Evolutionary conservation across 2,113 vertebrate genomes (phyloP).

Genomic region (Burhinus bistriatus): DNA sequence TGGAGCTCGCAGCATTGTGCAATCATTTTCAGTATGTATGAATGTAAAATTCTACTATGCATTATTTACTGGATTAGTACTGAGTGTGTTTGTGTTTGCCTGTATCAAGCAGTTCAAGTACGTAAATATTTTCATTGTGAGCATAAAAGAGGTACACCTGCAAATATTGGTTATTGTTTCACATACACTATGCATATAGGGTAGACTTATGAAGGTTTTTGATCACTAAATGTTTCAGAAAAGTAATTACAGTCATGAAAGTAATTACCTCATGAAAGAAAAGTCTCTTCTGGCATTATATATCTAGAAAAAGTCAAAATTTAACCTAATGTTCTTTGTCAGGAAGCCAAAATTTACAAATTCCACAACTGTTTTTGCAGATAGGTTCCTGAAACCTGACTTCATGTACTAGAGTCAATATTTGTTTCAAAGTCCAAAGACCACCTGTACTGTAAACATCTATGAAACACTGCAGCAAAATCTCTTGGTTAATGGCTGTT

Average conservation of each 20-base stretch:
- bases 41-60: neutral
- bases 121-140: neutral
- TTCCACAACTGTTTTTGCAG: constrained; percentile 34
- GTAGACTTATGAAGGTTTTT: neutral
- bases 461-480: constrained; percentile 9
- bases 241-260: neutral
- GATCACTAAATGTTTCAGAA: neutral
- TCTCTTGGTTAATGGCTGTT: constrained; percentile 24
- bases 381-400: constrained; percentile 27
- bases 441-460: constrained; percentile 55
- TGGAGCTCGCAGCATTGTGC: neutral
- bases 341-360: constrained; percentile 1
- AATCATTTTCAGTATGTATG: neutral
- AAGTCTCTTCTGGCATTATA: neutral
- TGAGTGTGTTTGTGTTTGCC: neutral
- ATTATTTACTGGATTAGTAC: neutral
- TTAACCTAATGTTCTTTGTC: constrained; percentile 56
- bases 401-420: constrained; percentile 50
- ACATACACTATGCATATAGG: neutral
- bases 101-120: neutral
- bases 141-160: neutral
- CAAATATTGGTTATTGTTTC: neutral
- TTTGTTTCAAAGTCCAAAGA: constrained; percentile 63
- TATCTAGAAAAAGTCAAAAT: neutral
- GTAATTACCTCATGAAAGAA: neutral